Percentiles rank a stretch among this genome's conserved stretches.
These are phyloP conservation scores for Hyposmocoma kahamanoa DNA, from an alignment of 1,140 invertebrate species.

Conservation along the genomic window DNA sequence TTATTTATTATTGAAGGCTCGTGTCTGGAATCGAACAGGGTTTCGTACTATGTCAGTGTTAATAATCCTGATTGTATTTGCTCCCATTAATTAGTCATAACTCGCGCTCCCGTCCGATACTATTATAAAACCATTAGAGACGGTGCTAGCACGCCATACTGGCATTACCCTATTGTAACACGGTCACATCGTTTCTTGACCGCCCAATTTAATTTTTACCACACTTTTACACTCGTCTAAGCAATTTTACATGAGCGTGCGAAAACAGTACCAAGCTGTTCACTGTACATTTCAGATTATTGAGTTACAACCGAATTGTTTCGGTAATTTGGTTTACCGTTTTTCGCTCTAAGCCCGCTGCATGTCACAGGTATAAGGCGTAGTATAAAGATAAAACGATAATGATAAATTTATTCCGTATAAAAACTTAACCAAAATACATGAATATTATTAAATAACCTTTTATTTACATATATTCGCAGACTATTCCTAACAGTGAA, in stretches of 20 bases:
- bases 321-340: constrained; percentile 48
- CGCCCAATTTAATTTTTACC: constrained; percentile 61
- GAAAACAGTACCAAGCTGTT: constrained; percentile 39
- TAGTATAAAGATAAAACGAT: no score
- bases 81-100: constrained; percentile 65
- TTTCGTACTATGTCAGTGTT: no score
- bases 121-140: constrained; percentile 68
- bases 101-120: constrained; percentile 42
- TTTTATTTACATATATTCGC: no score
- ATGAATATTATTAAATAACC: no score
- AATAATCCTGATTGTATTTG: constrained; percentile 45
- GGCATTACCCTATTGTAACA: constrained; percentile 64
- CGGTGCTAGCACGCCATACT: constrained; percentile 59
- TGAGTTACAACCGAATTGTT: constrained; percentile 20
- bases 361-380: no score
- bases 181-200: constrained; percentile 63
- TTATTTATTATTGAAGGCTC: no score
- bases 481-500: no score
- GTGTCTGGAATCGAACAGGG: no score
- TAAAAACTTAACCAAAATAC: no score
- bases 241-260: constrained; percentile 50
- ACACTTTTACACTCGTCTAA: constrained; percentile 32
- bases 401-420: no score
- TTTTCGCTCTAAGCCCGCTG: constrained; percentile 54
- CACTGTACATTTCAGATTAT: constrained; percentile 25